Conservation (phyloP, 2,888 invertebrate species). For the Lepeophtheirus nordmannii region DNA sequence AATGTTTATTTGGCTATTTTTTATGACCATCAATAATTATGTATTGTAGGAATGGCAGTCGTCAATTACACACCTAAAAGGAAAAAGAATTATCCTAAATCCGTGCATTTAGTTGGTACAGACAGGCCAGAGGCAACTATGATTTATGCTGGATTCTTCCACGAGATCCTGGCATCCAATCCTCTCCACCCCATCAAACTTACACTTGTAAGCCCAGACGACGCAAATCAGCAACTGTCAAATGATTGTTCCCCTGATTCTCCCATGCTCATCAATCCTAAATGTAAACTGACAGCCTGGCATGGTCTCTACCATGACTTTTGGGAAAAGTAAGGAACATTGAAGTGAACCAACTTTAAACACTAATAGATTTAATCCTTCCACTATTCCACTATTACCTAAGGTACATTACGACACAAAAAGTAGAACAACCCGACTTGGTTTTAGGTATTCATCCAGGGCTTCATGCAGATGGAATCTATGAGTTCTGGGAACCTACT, state of each 20-base stretch:
- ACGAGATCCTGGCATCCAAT: slow-evolving; percentile 21
- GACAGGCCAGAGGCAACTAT: slow-evolving; percentile 24
- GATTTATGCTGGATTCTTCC: slow-evolving; percentile 24
- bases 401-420: slow-evolving; percentile 13
- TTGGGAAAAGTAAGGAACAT: slow-evolving; percentile 22
- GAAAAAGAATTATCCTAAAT: slow-evolving; percentile 23
- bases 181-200: slow-evolving; percentile 22
- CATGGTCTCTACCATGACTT: slow-evolving; percentile 24
- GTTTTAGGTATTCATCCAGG: slow-evolving; percentile 25
- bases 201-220: slow-evolving; percentile 22
- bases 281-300: slow-evolving; percentile 24
- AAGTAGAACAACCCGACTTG: slow-evolving; percentile 22
- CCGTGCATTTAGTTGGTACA: slow-evolving; percentile 23
- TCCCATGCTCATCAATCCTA: slow-evolving; percentile 22
- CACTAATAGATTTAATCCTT: background rate
- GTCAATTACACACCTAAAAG: slow-evolving; percentile 18
- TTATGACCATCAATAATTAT: background rate
- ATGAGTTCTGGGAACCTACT: slow-evolving; percentile 25
- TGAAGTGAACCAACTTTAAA: background rate
- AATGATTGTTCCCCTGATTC: slow-evolving; percentile 17
- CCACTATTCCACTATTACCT: background rate
- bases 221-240: slow-evolving; percentile 15
- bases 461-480: slow-evolving; percentile 23
- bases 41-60: background rate
- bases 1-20: background rate